Base-by-base conservation (phyloP, 2,797 vertebrate genomes). In the Acanthurus tractus region DNA sequence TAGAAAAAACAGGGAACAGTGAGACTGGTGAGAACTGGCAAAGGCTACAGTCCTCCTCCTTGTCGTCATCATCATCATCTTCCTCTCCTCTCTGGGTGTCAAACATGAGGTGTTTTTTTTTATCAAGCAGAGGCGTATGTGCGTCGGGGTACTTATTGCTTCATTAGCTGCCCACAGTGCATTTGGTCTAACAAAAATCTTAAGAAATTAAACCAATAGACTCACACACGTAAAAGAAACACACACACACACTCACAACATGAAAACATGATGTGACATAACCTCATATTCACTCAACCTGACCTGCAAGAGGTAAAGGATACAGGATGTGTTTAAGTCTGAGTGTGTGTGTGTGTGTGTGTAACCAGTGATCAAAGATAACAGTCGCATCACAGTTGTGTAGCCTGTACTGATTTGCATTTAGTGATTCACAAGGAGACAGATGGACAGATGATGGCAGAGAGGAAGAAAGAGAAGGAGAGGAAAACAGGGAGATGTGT, bases 371-470 rank as follows among this genome's bases (percentile, higher is more conserved):
- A 89, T 90, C 72, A 86, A 85, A 86, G 87, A 82, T 59, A 84
- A 83, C 84, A 88, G 81, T 45, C 58, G 1, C 68, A 83, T 80
- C 66, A 54, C 70, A 82, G 81, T 86, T 79, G 79, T 38, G 46
- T 85, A 86, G 87, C 84, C 86, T 75, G 72, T 64, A 57, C 79
- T 79, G 74, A 93, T 90, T 90, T 88, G 66, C 88, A 90, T 91
- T 86, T 80, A 66, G 76, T 86, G 84, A 91, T 84, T 90, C 86
- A 88, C 67, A 69, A 54, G 73, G 74, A 77, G 82, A 86, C 87
- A 88, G 86, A 89, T 85, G 86, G 87, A 87, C 87, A 76, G 80
- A 88, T 82, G 90, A 89, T 84, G 80, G 78, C 61, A 82, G 68
- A 42, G 42, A 59, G 18, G 29, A 44, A 74, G 49, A 57, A 40